Conservation (phyloP, 2,797 vertebrate species). For the Selene dorsalis region DNA sequence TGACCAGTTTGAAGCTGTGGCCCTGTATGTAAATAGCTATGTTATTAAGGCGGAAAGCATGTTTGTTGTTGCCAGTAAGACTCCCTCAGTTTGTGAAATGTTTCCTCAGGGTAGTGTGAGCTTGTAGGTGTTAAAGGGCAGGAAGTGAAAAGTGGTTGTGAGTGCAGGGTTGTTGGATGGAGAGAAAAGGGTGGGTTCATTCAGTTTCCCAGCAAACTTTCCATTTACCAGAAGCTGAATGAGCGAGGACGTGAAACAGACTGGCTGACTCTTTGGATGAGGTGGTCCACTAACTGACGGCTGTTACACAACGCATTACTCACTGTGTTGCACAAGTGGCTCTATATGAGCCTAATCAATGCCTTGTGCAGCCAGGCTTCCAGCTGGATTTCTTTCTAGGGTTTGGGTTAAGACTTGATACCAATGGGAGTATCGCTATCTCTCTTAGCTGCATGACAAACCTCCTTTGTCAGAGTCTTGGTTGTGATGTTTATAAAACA, state of each 20-base stretch:
- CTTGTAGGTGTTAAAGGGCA: slow-evolving; percentile 66
- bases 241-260: slow-evolving; percentile 58
- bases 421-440: slow-evolving; percentile 65
- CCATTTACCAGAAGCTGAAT: slow-evolving; percentile 70
- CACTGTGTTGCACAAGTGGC: slow-evolving; percentile 68
- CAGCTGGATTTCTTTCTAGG: slow-evolving; percentile 68
- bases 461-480: slow-evolving; percentile 41
- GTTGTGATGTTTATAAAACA: slow-evolving; percentile 47
- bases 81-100: slow-evolving; percentile 51
- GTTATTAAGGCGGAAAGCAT: slow-evolving; percentile 34
- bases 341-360: slow-evolving; percentile 60
- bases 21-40: slow-evolving; percentile 55
- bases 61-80: slow-evolving; percentile 58
- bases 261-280: slow-evolving; percentile 48
- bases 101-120: slow-evolving; percentile 62
- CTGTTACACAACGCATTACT: slow-evolving; percentile 66
- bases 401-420: slow-evolving; percentile 51
- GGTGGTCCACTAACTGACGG: slow-evolving; percentile 33
- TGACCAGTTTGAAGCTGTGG: slow-evolving; percentile 34
- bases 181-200: slow-evolving; percentile 66
- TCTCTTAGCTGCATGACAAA: slow-evolving; percentile 43
- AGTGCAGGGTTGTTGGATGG: slow-evolving; percentile 54
- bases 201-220: slow-evolving; percentile 70
- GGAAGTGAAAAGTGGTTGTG: slow-evolving; percentile 58
- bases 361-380: slow-evolving; percentile 53